phyloP scores from a whole-genome alignment of 2,797 vertebrate species.

The Allenopithecus nigroviridis region DNA sequence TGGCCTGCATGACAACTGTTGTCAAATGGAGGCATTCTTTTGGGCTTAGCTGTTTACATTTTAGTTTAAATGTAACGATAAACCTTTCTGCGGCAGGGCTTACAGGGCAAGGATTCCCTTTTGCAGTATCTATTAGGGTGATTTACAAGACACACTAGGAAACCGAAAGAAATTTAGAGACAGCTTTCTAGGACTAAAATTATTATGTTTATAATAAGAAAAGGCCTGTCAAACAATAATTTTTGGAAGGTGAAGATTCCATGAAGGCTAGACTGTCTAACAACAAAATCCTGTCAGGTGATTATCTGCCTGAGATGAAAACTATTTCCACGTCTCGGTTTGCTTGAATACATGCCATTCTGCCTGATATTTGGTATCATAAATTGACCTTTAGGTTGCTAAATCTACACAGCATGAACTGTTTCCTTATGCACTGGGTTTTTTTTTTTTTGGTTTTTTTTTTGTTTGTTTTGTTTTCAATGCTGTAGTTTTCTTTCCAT shows the following conservation, averaged over 20 bases:
- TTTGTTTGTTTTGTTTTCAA: neutral
- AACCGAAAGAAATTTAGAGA: neutral
- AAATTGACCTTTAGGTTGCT: neutral
- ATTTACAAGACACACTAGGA: neutral
- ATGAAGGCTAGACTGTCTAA: neutral
- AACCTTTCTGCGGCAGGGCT: neutral
- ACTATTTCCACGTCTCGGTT: conserved; percentile 49
- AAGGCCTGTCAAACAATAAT: neutral
- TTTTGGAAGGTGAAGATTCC: conserved; percentile 17
- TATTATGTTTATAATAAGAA: neutral
- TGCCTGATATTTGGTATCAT: neutral
- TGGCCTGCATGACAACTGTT: neutral
- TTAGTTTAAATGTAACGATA: conserved; percentile 32
- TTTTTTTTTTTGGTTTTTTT: too few relatives aligned
- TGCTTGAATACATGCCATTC: conserved; percentile 22
- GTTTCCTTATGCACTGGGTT: neutral
- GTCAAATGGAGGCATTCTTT: neutral
- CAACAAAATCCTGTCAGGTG: conserved; percentile 38
- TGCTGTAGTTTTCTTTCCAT: neutral
- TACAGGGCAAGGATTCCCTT: neutral
- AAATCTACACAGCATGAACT: conserved; percentile 2
- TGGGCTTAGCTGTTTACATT: neutral
- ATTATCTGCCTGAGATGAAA: conserved; percentile 53
- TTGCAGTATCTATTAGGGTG: neutral
- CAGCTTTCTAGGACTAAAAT: conserved; percentile 24